Evolutionary conservation across 2,797 vertebrate species (phyloP).

Genomic region (Enteromius paludinosus): DNA sequence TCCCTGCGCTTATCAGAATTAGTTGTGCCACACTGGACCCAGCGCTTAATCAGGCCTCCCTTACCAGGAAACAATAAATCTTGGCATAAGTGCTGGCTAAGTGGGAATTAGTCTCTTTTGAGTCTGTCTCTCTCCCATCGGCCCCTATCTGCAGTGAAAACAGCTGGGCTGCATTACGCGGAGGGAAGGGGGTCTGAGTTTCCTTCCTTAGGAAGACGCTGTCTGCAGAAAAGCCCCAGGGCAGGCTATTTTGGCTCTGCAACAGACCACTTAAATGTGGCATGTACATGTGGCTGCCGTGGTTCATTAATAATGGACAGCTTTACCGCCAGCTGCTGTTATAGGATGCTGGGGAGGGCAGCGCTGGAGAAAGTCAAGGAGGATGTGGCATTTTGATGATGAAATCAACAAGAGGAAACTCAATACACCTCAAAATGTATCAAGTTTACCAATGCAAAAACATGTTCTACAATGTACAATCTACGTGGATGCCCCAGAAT

Average conservation of each 20-base stretch:
- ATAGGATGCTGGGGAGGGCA: conserved; percentile 41
- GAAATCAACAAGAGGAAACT: conserved; percentile 42
- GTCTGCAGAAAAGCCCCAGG: conserved; percentile 58
- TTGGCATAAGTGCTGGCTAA: conserved; percentile 64
- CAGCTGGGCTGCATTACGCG: conserved; percentile 65
- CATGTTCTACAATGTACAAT: neutral
- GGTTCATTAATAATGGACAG: conserved; percentile 61
- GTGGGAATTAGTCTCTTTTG: conserved; percentile 63
- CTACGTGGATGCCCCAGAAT: neutral
- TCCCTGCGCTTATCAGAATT: conserved; percentile 62
- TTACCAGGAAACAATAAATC: conserved; percentile 70
- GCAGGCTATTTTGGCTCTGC: conserved; percentile 59
- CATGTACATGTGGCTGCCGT: conserved; percentile 56
- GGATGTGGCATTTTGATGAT: conserved; percentile 32
- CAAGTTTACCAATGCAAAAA: neutral
- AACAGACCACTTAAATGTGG: conserved; percentile 60
- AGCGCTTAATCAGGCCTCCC: conserved; percentile 65
- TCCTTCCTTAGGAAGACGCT: conserved; percentile 63
- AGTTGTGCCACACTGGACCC: conserved; percentile 44
- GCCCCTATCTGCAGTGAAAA: conserved; percentile 59
- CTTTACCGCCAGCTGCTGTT: conserved; percentile 51
- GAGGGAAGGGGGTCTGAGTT: conserved; percentile 61
- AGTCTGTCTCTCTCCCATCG: conserved; percentile 55
- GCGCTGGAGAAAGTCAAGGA: conserved; percentile 40
- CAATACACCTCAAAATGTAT: conserved; percentile 11